Base-by-base conservation (phyloP, 1,140 invertebrate genomes). In the Drosophila truncata region DNA sequence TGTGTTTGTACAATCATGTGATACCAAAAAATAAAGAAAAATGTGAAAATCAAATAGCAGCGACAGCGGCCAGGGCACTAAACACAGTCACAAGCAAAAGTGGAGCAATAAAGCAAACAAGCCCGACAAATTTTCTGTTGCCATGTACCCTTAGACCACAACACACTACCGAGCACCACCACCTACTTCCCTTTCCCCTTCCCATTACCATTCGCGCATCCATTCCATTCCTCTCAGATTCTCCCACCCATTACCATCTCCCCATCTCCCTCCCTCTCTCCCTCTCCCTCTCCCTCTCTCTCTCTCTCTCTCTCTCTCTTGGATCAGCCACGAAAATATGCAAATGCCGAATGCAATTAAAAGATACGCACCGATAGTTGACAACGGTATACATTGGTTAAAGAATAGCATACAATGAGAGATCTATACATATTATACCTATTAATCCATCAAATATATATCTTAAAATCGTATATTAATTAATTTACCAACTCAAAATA, bases 11-110 rank as follows among this genome's bases (percentile, higher is more conserved):
- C 66, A 83, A 90, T 88, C 84, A 88, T 88, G 84, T 88, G 84
- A 88, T 88, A 88, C 84, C 85, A 75, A 88, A 75, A 88, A 88
- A 88, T 90, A 88, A 88, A 88, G 84, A 88, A 90, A 88, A 90
- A 88, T 88, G 85, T 90, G 84, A 88, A 88, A 88, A 88, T 90
- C 85, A 88, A 88, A 88, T 83, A 88, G 77, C 78, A 85, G 72
- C 79, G 71, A 82, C 76, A 55, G 66, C 76, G 61, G 66, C 83
- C 77, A 84, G 80, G 81, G 58, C 81, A 88, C 84, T 90, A 88
- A 88, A 87, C 80, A 88, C 80, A 88, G 78, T 88, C 84, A 72
- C 81, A 87, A 90, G 81, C 81, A 84, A 84, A 87, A 88, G 85
- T 88, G 85, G 84, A 88, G 84, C 84, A 88, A 87, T 88, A 90